Base-by-base conservation (phyloP, 2,888 invertebrate genomes). In the Cheilosia grossa region DNA sequence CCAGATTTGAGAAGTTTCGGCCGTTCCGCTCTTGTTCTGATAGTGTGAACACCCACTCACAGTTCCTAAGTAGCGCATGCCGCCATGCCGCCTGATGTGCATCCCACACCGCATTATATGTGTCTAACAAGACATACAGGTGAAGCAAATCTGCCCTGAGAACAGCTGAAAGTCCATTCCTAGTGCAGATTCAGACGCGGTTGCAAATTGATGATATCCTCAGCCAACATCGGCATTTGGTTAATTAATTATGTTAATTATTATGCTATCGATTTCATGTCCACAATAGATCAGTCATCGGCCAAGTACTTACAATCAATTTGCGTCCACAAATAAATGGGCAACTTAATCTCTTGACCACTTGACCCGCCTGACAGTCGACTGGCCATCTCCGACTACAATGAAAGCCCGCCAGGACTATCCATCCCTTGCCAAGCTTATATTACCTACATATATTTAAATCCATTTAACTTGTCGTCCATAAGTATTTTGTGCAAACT, bases 171-270 rank as follows among this genome's bases (percentile, higher is more conserved):
- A 40, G 40, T 2, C 33, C 33, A 33, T 7, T 30, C 7, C 9
- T 10, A 33, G 33, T 10, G 7, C 10, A 33, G 0, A 13, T 37
- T 13, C 37, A 2, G 33, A 15, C 5, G 13, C 21, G 40, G 15
- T 37, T 40, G 21, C 2, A 58, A 54, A 54, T 54, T 54, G 17
- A 54, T 54, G 17, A 54, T 10, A 54, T 15, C 58, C 21, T 7
- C 19, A 15, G 17, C 13, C 40, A n/a, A 13, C 51, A 24, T 66
- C 51, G n/a, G 21, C 53, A 10, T 53, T 40, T 19, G 21, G 24
- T 53, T 66, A 66, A 66, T 66, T 66, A 66, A 51, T 64, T 51
- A 40, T 64, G 64, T 40, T n/a, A n/a, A n/a, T n/a, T n/a, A 66
- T 30, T 27, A 40, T 2, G 37, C 51, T 66, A 66, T 66, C 64